phyloP scores from a whole-genome alignment of 2,888 invertebrate genomes.

The Argyresthia albistria region DNA sequence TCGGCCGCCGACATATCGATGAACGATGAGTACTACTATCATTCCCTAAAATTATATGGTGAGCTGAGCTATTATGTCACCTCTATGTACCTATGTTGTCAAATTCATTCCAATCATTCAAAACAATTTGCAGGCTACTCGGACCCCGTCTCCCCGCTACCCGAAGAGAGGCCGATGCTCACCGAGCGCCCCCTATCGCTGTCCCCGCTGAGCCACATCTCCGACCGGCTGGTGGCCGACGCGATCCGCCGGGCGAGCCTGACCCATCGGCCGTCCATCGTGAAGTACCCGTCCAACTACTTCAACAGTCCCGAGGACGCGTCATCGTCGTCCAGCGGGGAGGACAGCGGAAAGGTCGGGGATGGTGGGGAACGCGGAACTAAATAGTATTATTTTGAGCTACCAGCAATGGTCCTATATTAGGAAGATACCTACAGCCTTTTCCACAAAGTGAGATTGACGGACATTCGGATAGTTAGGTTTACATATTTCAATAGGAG shows the following conservation, averaged over 20 bases:
- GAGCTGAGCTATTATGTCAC: too few species aligned
- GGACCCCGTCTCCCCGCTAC: constrained; percentile 27
- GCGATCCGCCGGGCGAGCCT: constrained; percentile 54
- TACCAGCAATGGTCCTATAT: too few species aligned
- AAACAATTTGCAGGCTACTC: constrained; percentile 31
- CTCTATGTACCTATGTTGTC: too few species aligned
- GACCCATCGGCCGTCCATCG: constrained; percentile 42
- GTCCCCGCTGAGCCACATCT: constrained; percentile 37
- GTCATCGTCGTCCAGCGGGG: constrained; percentile 38
- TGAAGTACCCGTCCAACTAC: constrained; percentile 55
- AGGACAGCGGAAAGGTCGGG: constrained; percentile 38
- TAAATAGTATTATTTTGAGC: too few species aligned
- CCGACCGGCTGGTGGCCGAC: constrained; percentile 53
- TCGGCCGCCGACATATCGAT: too few species aligned
- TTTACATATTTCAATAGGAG: too few species aligned
- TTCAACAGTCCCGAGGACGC: constrained; percentile 43
- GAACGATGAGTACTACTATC: too few species aligned
- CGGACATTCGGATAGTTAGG: too few species aligned
- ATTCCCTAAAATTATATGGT: too few species aligned
- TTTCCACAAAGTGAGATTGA: too few species aligned
- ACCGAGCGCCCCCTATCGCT: constrained; percentile 20
- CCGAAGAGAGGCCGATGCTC: constrained; percentile 27
- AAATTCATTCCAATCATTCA: neutral
- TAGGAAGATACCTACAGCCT: too few species aligned
- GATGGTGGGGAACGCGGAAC: neutral